Conservation (phyloP, 1,140 invertebrate genomes). For the Rhopalosiphum maidis region DNA sequence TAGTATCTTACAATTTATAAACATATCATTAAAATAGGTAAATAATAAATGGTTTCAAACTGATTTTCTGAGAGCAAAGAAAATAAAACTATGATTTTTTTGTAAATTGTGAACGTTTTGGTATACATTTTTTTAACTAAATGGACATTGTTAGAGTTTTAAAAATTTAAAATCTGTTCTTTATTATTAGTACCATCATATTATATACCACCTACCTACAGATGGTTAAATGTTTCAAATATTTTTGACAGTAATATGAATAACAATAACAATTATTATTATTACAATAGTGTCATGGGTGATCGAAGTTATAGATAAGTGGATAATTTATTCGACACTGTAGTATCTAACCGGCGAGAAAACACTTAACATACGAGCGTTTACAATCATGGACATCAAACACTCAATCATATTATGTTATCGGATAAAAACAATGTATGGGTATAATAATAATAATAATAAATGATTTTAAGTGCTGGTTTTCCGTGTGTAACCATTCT, state of each 20-base stretch:
- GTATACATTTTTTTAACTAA: not conserved
- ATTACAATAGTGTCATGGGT: not conserved
- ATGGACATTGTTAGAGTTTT: not conserved
- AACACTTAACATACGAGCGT: not conserved
- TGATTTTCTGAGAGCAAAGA: not conserved
- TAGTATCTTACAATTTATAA: not conserved
- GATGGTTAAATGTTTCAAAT: not conserved
- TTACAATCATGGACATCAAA: conserved; percentile 10
- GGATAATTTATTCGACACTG: conserved; percentile 14
- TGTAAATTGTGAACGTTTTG: not conserved
- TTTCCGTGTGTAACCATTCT: not conserved
- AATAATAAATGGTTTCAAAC: not conserved
- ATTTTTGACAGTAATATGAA: not conserved
- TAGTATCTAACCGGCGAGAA: not conserved
- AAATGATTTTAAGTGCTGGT: not conserved
- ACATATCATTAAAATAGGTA: not conserved
- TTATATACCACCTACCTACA: not conserved
- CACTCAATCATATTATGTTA: conserved; percentile 35
- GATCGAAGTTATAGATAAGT: conserved; percentile 19
- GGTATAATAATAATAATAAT: conserved; percentile 6
- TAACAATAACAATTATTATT: conserved; percentile 24
- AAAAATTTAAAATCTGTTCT: conserved; percentile 6
- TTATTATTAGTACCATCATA: not conserved
- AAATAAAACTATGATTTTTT: not conserved
- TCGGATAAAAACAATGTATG: conserved; percentile 18